phyloP scores from a whole-genome alignment of 2,113 vertebrate genomes.

The Hystrix cristata region DNA sequence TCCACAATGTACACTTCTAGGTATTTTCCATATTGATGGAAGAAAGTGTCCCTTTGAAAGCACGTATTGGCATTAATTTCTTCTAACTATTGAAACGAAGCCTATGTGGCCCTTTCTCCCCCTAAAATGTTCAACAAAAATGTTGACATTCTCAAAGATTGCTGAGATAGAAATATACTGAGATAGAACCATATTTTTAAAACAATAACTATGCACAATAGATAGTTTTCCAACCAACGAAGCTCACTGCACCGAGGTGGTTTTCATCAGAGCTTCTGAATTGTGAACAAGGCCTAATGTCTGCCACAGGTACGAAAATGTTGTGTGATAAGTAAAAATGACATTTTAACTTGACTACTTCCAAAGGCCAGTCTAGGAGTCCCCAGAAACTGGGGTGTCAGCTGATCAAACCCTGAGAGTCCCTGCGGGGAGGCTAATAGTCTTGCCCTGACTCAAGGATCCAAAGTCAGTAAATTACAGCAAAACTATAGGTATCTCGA shows the following conservation, averaged over 20 bases:
- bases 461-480: background rate
- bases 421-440: background rate
- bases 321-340: conserved; percentile 32
- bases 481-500: background rate
- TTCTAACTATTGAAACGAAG: conserved; percentile 53
- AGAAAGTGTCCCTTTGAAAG: conserved; percentile 56
- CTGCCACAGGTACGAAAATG: background rate
- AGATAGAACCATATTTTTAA: conserved; percentile 67
- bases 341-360: conserved; percentile 42
- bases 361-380: background rate
- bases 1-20: conserved; percentile 12
- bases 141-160: conserved; percentile 34
- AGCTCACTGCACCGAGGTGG: background rate
- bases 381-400: background rate
- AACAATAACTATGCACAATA: conserved; percentile 35
- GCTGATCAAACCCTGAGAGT: background rate
- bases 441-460: conserved; percentile 32
- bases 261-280: conserved; percentile 54
- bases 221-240: conserved; percentile 36
- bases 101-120: conserved; percentile 12
- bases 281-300: conserved; percentile 5
- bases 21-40: conserved; percentile 51
- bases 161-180: conserved; percentile 44
- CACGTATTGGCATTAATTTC: conserved; percentile 71
- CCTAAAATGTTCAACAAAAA: conserved; percentile 58